Conservation (phyloP, 2,113 vertebrate genomes). For the Egretta garzetta region DNA sequence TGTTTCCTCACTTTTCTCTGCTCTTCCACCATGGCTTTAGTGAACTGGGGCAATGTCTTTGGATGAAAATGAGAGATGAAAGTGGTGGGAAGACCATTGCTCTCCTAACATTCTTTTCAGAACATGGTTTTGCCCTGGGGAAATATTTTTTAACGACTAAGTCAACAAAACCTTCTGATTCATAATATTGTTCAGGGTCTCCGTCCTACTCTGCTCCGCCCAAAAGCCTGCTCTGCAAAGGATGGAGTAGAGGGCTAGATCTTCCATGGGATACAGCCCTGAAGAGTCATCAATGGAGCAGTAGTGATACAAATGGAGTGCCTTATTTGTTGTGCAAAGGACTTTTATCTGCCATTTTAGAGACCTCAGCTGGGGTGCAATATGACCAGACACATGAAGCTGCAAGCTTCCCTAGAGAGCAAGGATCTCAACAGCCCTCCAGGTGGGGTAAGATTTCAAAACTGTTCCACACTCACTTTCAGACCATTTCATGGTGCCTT, state of each 20-base stretch:
- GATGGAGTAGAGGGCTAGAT: background rate
- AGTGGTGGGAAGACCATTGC: background rate
- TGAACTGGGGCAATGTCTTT: background rate
- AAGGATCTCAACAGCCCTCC: background rate
- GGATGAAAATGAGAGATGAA: background rate
- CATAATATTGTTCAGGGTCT: background rate
- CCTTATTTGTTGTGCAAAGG: background rate
- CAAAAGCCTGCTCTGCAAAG: background rate
- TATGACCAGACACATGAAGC: background rate
- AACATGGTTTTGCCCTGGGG: background rate
- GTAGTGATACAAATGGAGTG: background rate
- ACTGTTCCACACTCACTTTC: background rate
- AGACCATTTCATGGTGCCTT: background rate
- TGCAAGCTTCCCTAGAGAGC: background rate
- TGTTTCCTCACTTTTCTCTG: background rate
- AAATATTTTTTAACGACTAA: background rate
- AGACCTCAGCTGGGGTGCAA: background rate
- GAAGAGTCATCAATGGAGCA: accelerated
- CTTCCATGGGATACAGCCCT: background rate
- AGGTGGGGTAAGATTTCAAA: background rate
- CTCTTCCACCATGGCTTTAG: background rate
- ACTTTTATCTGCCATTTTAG: background rate
- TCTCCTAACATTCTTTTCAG: background rate
- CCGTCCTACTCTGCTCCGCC: background rate
- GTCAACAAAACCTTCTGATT: background rate